Conservation (phyloP, 2,888 invertebrate genomes). For the Cremastinae sp. region DNA sequence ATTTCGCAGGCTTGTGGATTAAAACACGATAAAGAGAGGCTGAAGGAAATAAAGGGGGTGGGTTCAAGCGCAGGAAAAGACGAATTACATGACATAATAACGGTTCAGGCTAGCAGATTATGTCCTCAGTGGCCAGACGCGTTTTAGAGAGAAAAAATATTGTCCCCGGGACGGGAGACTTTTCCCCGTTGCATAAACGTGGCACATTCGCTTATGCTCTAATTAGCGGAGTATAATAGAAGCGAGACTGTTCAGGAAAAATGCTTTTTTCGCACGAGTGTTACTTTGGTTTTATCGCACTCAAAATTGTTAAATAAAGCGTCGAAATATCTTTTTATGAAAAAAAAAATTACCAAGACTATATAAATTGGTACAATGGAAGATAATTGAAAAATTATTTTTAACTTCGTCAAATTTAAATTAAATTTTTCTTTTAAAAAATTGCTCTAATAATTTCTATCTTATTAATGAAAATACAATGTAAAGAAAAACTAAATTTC, state of each 20-base stretch:
- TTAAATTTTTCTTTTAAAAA: too few species aligned
- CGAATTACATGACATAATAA: conserved; percentile 35
- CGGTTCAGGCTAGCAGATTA: conserved; percentile 7
- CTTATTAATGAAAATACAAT: too few species aligned
- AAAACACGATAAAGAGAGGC: conserved; percentile 9
- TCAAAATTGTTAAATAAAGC: background rate
- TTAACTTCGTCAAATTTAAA: too few species aligned
- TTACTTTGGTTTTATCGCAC: background rate
- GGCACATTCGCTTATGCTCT: too few species aligned
- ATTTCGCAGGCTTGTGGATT: conserved; percentile 34
- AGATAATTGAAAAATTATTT: too few species aligned
- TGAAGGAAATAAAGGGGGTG: background rate
- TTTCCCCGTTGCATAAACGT: background rate
- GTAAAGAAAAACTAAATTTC: too few species aligned
- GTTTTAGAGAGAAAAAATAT: conserved; percentile 21
- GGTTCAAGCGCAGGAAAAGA: conserved; percentile 27
- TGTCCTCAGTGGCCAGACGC: conserved; percentile 22
- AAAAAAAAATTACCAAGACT: too few species aligned
- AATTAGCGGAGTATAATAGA: too few species aligned
- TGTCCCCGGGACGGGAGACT: background rate
- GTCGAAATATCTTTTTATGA: too few species aligned
- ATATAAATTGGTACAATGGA: too few species aligned
- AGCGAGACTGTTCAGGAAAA: background rate
- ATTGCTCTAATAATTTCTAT: too few species aligned
- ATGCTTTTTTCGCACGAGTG: background rate